phyloP scores from a whole-genome alignment of 2,797 vertebrate species.

The Acipenser transmontanus region DNA sequence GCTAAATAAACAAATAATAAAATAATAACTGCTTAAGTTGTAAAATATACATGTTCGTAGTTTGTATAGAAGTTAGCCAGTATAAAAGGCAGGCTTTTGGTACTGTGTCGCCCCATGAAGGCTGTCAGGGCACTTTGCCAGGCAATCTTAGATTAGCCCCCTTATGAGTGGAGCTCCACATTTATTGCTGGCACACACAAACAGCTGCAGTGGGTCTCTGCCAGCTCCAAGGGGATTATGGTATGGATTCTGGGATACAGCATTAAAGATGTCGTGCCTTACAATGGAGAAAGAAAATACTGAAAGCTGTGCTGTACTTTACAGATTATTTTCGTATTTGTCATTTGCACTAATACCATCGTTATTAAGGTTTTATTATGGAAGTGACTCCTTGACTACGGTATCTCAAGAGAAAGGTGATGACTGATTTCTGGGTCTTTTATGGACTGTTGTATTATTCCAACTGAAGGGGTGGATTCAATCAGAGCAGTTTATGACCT shows the following conservation, averaged over 20 bases:
- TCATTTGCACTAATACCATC: too few species aligned
- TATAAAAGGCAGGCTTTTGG: neutral
- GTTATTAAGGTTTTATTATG: too few species aligned
- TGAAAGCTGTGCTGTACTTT: neutral
- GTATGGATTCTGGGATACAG: neutral
- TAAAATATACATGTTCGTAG: neutral
- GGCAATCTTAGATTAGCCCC: constrained; percentile 4
- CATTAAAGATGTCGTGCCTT: neutral
- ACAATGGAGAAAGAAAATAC: neutral
- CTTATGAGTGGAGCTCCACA: constrained; percentile 1
- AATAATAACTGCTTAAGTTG: too few species aligned
- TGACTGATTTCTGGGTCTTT: too few species aligned
- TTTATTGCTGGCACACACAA: constrained; percentile 1
- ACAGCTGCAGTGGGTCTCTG: constrained; percentile 19
- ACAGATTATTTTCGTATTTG: neutral
- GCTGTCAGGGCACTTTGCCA: neutral
- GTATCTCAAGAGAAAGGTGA: too few species aligned
- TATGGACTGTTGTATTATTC: too few species aligned
- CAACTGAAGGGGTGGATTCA: too few species aligned
- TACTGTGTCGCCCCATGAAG: neutral
- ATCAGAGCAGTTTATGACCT: too few species aligned
- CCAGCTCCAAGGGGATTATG: constrained; percentile 18
- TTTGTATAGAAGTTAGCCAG: neutral
- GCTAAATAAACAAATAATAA: too few species aligned
- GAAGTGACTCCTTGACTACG: too few species aligned